Evolutionary conservation across 2,797 vertebrate genomes (phyloP), one percentile per base, ranked within the genome.

Genomic region (Mastacembelus armatus): DNA sequence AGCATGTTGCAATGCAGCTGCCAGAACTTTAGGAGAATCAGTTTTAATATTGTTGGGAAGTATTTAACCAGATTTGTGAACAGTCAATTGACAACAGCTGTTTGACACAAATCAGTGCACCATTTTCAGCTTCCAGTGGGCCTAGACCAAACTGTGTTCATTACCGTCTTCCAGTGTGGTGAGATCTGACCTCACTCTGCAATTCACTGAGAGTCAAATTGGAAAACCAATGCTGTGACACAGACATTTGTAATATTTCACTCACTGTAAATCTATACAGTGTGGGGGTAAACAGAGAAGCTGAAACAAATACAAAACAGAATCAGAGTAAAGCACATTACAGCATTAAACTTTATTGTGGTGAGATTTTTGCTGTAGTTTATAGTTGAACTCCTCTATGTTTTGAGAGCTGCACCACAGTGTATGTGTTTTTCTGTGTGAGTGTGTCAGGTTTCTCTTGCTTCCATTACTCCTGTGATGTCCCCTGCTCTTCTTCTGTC

Each of bases 161-260:
- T 32, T 27, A 32, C 35, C 21, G 36, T 67, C 30, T 50, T 64
- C 58, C 54, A 54, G 55, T 54, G 58, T 30, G 62, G 57, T 78
- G 67, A 26, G 54, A 72, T 63, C 66, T 75, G 80, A 67, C 73
- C 40, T 77, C 54, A 55, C 15, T 36, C 50, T 50, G 39, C 58
- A 38, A 19, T 22, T 78, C 44, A 57, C 32, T 54, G 36, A 32
- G 40, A 62, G 44, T n/a, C 35, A 55, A 66, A 83, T 57, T 49
- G 54, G 58, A 65, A 80, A 76, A 81, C 58, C 71, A 71, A 80
- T 32, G 69, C 71, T 82, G 77, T 56, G 69, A 66, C 52, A 60
- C 57, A 54, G 57, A 64, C 68, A 72, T 86, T 75, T 78, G 81
- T 78, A 75, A 72, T 75, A 83, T 74, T 55, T 67, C 78, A 78